These are phyloP conservation scores for Pachliopta kotzebuea DNA, from an alignment of 2,888 invertebrate genomes.

Conservation along the genomic window DNA sequence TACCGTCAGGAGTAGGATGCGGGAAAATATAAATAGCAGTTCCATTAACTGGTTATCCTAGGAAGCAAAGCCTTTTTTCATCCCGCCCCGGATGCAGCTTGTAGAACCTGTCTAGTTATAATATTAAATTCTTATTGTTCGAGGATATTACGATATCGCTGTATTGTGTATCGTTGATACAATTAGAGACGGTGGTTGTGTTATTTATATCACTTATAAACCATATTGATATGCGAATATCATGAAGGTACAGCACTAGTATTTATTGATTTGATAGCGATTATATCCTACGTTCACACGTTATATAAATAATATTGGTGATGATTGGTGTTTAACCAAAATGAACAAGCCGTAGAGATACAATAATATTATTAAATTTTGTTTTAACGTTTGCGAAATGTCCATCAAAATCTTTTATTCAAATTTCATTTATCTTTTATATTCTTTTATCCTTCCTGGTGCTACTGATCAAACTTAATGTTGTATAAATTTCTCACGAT, in stretches of 20 bases:
- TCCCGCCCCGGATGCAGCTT: conserved; percentile 23
- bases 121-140: conserved; percentile 22
- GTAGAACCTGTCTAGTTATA: conserved; percentile 13
- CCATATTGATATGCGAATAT: not conserved
- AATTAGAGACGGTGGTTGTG: not conserved
- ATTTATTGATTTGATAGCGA: not conserved
- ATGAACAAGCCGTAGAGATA: too few relatives aligned
- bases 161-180: conserved; percentile 13
- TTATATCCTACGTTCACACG: too few relatives aligned
- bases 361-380: not conserved
- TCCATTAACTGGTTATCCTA: conserved; percentile 29
- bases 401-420: too few relatives aligned
- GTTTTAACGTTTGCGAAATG: too few relatives aligned
- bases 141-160: conserved; percentile 18
- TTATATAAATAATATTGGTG: too few relatives aligned
- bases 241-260: not conserved
- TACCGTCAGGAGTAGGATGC: conserved; percentile 26
- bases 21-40: conserved; percentile 27
- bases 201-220: not conserved
- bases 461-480: not conserved
- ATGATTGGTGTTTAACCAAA: too few relatives aligned
- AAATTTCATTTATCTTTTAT: too few relatives aligned
- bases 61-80: conserved; percentile 23
- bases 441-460: not conserved
- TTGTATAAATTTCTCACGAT: not conserved